Percentiles rank a stretch among this genome's conserved stretches.
Evolutionary conservation across 92 coral and sea anemone genomes (phyloP).

Genomic region (Muricea muricata): DNA sequence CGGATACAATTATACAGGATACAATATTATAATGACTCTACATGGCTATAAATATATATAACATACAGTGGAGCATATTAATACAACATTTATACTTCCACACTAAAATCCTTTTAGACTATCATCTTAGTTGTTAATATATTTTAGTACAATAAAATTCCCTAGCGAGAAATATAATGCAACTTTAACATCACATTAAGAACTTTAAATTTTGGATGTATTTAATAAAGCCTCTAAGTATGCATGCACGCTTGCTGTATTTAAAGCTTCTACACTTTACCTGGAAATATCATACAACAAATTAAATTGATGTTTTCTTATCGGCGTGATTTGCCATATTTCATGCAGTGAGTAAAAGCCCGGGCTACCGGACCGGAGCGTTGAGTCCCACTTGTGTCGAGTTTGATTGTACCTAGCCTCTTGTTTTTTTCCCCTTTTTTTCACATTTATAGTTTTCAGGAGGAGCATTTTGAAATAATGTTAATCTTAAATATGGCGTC

Average conservation of each 20-base stretch:
- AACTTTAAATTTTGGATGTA: neutral
- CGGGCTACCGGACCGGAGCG: too few species aligned
- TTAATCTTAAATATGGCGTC: too few species aligned
- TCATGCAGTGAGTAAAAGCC: too few species aligned
- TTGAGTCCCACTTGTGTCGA: too few species aligned
- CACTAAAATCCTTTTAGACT: neutral
- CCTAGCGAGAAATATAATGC: neutral
- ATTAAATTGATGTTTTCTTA: too few species aligned
- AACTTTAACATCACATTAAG: neutral
- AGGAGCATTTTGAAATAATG: too few species aligned
- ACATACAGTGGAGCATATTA: neutral
- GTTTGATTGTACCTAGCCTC: too few species aligned
- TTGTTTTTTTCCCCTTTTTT: too few species aligned
- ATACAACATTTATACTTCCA: neutral
- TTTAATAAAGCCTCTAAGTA: too few species aligned
- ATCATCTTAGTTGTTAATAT: neutral
- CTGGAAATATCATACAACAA: neutral
- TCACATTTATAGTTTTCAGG: too few species aligned
- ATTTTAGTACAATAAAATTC: neutral
- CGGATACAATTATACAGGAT: neutral
- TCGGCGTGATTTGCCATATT: too few species aligned
- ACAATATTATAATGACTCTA: neutral
- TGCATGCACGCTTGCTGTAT: neutral
- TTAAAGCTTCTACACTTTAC: neutral
- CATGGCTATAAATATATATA: conserved; percentile 3